Percentiles rank a stretch among this genome's conserved stretches.
phyloP scores from a whole-genome alignment of 2,888 invertebrate species.

The Molanna angustata region DNA sequence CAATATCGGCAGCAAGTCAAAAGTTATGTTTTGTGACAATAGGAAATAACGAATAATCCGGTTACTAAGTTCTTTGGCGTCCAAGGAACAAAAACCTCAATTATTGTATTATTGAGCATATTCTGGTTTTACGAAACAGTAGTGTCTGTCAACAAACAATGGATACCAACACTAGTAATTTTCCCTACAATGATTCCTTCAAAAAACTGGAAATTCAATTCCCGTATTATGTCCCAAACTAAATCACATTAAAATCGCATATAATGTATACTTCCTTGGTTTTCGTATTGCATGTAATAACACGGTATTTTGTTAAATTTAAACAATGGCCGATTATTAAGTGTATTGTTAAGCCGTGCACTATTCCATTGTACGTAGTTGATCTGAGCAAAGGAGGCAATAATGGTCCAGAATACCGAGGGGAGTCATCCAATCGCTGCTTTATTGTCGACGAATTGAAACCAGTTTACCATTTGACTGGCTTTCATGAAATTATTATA shows the following conservation, averaged over 20 bases:
- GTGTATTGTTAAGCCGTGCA: constrained; percentile 21
- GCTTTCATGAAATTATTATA: constrained; percentile 23
- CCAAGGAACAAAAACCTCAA: not conserved
- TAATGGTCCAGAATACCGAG: constrained; percentile 23
- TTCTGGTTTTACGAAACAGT: too few relatives aligned
- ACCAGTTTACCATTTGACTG: constrained; percentile 31
- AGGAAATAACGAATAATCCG: constrained; percentile 11
- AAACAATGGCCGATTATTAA: constrained; percentile 31
- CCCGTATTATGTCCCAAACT: constrained; percentile 12
- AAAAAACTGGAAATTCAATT: constrained; percentile 5
- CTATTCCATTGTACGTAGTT: constrained; percentile 23
- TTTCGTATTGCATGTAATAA: constrained; percentile 19
- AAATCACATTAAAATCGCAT: constrained; percentile 3
- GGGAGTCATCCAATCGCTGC: constrained; percentile 29
- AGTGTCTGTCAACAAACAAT: constrained; percentile 17
- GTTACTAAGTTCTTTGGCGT: not conserved
- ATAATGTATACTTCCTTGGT: constrained; percentile 14
- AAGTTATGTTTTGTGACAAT: constrained; percentile 1
- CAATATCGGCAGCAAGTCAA: not conserved
- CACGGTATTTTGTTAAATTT: constrained; percentile 25
- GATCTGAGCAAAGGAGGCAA: constrained; percentile 25
- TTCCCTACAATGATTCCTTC: not conserved
- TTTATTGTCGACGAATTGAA: constrained; percentile 32
- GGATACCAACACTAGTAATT: constrained; percentile 21
- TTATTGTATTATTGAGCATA: too few relatives aligned